Conservation (phyloP, 2,113 vertebrate genomes). For the Entosphenus tridentatus region DNA sequence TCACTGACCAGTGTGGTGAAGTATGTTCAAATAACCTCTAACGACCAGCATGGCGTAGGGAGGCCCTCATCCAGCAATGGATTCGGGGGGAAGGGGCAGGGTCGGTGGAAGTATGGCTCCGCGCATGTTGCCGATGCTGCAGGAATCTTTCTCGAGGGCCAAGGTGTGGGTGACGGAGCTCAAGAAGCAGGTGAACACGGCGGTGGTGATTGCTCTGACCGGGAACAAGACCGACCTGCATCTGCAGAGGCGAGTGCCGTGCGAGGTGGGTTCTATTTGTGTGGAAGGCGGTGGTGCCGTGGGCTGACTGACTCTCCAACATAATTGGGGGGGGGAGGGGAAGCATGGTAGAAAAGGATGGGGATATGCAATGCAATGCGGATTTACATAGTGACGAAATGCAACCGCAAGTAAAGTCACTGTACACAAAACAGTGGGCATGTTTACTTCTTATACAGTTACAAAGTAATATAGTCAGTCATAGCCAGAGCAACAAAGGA, state of each 20-base stretch:
- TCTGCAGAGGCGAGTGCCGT: background rate
- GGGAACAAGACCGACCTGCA: constrained; percentile 1
- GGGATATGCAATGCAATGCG: too few relatives aligned
- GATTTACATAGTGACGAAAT: too few relatives aligned
- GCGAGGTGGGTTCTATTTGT: background rate
- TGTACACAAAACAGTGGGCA: too few relatives aligned
- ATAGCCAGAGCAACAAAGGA: too few relatives aligned
- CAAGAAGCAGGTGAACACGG: background rate
- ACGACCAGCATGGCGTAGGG: background rate
- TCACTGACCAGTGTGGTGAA: background rate
- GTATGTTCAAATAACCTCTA: background rate
- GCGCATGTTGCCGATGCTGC: background rate
- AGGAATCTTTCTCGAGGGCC: constrained; percentile 2
- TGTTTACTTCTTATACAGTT: too few relatives aligned
- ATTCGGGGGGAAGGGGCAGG: background rate
- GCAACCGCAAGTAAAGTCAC: too few relatives aligned
- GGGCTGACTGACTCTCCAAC: too few relatives aligned
- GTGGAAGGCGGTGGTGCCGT: too few relatives aligned
- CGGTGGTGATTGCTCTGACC: background rate
- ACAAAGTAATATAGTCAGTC: too few relatives aligned
- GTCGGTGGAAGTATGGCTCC: background rate
- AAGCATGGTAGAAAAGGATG: too few relatives aligned
- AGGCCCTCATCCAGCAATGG: background rate
- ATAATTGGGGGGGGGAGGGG: too few relatives aligned
- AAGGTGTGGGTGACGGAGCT: constrained; percentile 2